Conservation (phyloP, 2,113 vertebrate genomes). For the Porphyrio hochstetteri region DNA sequence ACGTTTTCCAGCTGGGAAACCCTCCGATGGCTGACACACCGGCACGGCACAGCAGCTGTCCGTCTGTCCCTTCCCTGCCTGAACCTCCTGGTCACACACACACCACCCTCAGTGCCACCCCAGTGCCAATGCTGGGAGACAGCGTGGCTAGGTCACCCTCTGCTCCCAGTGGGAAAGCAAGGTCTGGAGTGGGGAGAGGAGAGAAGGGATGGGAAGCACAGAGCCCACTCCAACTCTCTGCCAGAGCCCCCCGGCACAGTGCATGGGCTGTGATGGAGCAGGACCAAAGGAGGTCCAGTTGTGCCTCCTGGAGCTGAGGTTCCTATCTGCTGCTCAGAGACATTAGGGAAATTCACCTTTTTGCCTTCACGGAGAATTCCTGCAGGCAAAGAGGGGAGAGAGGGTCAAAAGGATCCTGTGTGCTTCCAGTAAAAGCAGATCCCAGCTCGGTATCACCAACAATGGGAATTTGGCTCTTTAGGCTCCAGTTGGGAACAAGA, state of each 20-base stretch:
- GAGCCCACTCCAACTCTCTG: not conserved
- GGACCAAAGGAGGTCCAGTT: not conserved
- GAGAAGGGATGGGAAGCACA: not conserved
- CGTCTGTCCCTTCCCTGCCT: not conserved
- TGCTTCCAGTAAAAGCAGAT: not conserved
- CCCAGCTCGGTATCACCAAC: not conserved
- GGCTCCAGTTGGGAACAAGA: not conserved
- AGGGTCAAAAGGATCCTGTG: accelerated
- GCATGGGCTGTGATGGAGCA: not conserved
- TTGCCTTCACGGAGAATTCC: not conserved
- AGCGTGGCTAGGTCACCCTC: not conserved
- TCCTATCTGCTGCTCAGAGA: not conserved
- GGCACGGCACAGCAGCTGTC: not conserved
- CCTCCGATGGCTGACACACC: not conserved
- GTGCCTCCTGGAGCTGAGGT: not conserved
- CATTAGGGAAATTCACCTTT: not conserved
- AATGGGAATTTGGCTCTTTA: not conserved
- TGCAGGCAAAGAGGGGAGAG: not conserved
- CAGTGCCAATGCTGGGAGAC: not conserved
- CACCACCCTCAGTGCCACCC: not conserved
- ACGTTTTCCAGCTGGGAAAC: not conserved
- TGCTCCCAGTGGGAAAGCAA: not conserved
- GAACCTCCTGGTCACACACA: not conserved
- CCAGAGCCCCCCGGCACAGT: accelerated
- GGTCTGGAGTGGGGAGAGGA: not conserved